Conservation (phyloP, 2,797 vertebrate species). For the Danio albolineatus region DNA sequence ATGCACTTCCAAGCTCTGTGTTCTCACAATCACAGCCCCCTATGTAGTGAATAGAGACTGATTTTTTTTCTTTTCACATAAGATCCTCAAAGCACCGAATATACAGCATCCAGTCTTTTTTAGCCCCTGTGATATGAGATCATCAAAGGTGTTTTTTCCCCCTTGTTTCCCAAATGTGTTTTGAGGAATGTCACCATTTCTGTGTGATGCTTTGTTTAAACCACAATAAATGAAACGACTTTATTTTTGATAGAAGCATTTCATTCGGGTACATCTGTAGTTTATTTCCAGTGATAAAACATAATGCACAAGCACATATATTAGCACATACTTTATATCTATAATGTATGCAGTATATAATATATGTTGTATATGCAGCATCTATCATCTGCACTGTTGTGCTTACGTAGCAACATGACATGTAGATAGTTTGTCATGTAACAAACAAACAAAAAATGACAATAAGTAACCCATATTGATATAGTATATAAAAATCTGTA, state of each 20-base stretch:
- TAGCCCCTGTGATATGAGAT: constrained; percentile 32
- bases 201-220: constrained; percentile 18
- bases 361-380: not conserved
- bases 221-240: constrained; percentile 8
- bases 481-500: too few relatives aligned
- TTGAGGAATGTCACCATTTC: not conserved
- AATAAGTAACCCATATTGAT: too few relatives aligned
- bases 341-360: too few relatives aligned
- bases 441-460: too few relatives aligned
- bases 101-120: not conserved
- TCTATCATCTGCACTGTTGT: not conserved
- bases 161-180: constrained; percentile 13
- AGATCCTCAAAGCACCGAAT: constrained; percentile 17
- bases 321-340: not conserved
- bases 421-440: too few relatives aligned
- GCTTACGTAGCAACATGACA: too few relatives aligned
- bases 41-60: constrained; percentile 10
- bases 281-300: not conserved
- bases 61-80: not conserved
- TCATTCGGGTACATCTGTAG: not conserved
- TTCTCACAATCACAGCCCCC: not conserved
- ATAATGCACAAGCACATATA: not conserved
- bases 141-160: constrained; percentile 27
- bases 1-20: constrained; percentile 13
- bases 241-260: constrained; percentile 5